Percentiles rank a stretch among this genome's conserved stretches.
Evolutionary conservation across 2,797 vertebrate genomes (phyloP).

Genomic region (Chaetodon trifasciatus): DNA sequence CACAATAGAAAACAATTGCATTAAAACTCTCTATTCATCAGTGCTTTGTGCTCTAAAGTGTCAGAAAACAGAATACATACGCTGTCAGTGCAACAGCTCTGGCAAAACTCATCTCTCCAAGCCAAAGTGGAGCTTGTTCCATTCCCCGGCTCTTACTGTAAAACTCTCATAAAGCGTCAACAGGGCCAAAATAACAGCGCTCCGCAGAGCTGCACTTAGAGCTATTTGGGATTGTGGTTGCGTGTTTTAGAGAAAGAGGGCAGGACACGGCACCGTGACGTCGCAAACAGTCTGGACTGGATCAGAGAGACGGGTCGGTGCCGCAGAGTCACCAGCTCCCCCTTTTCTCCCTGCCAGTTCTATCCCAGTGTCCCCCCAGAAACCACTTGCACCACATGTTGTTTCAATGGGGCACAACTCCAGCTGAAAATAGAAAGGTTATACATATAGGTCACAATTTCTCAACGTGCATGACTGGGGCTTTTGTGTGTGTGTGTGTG

Average conservation of each 20-base stretch:
- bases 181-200: constrained; percentile 63
- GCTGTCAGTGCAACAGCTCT: constrained; percentile 67
- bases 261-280: constrained; percentile 76
- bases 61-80: constrained; percentile 43
- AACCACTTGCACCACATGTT: constrained; percentile 77
- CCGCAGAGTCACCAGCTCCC: constrained; percentile 65
- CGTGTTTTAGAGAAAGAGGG: constrained; percentile 77
- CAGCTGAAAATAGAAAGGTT: constrained; percentile 75
- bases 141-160: constrained; percentile 71
- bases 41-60: constrained; percentile 32
- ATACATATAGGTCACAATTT: constrained; percentile 74
- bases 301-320: constrained; percentile 75
- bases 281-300: constrained; percentile 83
- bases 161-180: constrained; percentile 66
- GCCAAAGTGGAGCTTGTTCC: constrained; percentile 69
- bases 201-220: constrained; percentile 73
- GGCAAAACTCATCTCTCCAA: constrained; percentile 70
- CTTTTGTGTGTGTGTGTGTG: constrained; percentile 46
- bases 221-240: constrained; percentile 81
- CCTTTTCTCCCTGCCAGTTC: constrained; percentile 59
- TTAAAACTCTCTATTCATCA: constrained; percentile 39
- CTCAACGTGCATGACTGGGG: constrained; percentile 61
- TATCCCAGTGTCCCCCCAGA: constrained; percentile 61
- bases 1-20: constrained; percentile 49
- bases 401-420: constrained; percentile 72